Conservation (phyloP, 2,888 invertebrate genomes). For the Lissocephala sabroskyi region DNA sequence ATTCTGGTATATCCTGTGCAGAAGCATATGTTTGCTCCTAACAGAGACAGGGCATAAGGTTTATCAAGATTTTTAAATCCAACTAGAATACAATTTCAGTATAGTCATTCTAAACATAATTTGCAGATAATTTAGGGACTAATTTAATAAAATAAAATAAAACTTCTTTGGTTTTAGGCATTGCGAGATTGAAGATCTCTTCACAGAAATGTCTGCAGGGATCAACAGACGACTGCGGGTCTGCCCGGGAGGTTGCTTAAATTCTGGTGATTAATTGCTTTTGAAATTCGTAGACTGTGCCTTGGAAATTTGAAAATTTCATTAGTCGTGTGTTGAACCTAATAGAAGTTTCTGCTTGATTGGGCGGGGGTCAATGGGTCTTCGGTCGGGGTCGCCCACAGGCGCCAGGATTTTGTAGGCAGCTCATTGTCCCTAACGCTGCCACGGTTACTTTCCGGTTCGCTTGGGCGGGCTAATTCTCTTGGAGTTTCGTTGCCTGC, state of each 20-base stretch:
- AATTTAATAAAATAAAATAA: no score
- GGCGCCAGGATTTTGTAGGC: slow-evolving; percentile 53
- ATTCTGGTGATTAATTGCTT: slow-evolving; percentile 64
- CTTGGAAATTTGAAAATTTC: slow-evolving; percentile 56
- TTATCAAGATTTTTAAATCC: no score
- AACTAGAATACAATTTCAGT: no score
- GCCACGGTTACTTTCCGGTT: slow-evolving; percentile 41
- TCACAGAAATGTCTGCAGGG: no score
- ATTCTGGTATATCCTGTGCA: no score
- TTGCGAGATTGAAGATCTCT: no score
- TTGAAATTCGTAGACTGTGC: slow-evolving; percentile 49
- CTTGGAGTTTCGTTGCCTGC: slow-evolving; percentile 9
- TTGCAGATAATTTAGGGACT: no score
- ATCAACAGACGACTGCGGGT: slow-evolving; percentile 16
- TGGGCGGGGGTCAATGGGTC: not conserved
- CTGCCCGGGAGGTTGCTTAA: slow-evolving; percentile 36
- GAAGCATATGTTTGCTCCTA: no score
- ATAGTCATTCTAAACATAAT: no score
- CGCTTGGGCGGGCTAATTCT: slow-evolving; percentile 5
- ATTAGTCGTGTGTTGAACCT: slow-evolving; percentile 37
- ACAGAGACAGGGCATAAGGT: no score
- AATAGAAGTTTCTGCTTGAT: slow-evolving; percentile 11
- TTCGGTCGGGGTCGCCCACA: slow-evolving; percentile 1
- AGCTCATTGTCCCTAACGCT: slow-evolving; percentile 44
- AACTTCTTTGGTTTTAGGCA: no score